These are phyloP conservation scores for Calcarius lapponicus DNA, from an alignment of 2,797 vertebrate species.

Conservation along the genomic window DNA sequence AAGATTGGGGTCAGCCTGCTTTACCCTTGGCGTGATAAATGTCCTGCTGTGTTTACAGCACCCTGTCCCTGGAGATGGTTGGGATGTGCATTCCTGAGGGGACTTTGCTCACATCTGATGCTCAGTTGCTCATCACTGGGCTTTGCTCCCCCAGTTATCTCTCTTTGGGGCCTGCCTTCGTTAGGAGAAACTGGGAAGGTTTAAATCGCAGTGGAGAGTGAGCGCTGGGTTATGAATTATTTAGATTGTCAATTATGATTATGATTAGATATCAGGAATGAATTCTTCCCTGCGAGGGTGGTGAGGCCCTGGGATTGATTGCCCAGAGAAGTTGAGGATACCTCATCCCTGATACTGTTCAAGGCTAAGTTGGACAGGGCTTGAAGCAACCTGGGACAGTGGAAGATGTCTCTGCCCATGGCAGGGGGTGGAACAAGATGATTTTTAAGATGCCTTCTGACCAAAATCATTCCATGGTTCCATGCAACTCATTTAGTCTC, in stretches of 20 bases:
- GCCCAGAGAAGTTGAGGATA: not conserved
- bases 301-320: rapidly evolving
- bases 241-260: not conserved
- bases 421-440: not conserved
- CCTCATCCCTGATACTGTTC: rapidly evolving
- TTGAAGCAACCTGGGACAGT: not conserved
- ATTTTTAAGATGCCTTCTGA: not conserved
- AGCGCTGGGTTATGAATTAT: not conserved
- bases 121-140: not conserved
- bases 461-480: not conserved
- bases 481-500: not conserved
- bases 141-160: not conserved
- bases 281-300: not conserved
- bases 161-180: not conserved
- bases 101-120: not conserved
- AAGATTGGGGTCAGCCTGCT: conserved; percentile 5
- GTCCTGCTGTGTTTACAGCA: not conserved
- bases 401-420: not conserved
- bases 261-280: not conserved
- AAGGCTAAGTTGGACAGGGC: not conserved
- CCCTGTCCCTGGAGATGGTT: not conserved
- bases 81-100: not conserved
- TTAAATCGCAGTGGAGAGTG: not conserved
- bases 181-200: not conserved
- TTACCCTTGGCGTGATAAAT: not conserved